A percentile compares a stretch with the other conserved stretches of the same genome.
These are phyloP conservation scores for Octopus bimaculoides DNA, from an alignment of 1,140 invertebrate genomes.

Conservation along the genomic window DNA sequence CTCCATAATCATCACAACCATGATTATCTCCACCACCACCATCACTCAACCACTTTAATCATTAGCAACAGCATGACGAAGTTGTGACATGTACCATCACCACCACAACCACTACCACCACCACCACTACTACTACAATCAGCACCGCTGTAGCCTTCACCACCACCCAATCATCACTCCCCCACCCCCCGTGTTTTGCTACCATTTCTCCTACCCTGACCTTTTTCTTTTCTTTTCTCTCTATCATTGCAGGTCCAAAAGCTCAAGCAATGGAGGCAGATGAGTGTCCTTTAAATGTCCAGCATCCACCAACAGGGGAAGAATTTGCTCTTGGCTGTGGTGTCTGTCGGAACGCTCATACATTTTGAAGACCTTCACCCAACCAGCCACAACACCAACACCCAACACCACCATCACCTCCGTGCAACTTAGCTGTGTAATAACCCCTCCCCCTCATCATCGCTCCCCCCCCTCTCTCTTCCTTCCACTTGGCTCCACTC, in stretches of 20 bases:
- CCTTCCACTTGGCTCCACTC: background rate
- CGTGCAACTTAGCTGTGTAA: background rate
- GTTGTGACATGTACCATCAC: too few relatives aligned
- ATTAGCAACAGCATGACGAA: too few relatives aligned
- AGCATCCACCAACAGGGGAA: slow-evolving; percentile 95
- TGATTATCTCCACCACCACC: too few relatives aligned
- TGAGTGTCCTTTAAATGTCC: slow-evolving; percentile 86
- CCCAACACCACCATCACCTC: background rate
- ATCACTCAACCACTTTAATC: too few relatives aligned
- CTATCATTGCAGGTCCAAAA: slow-evolving; percentile 72
- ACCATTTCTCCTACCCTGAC: too few relatives aligned
- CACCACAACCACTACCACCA: too few relatives aligned
- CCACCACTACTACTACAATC: too few relatives aligned
- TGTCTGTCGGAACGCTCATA: slow-evolving; percentile 94
- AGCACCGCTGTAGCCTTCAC: too few relatives aligned
- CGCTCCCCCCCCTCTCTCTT: background rate
- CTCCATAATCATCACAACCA: too few relatives aligned
- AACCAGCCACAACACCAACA: background rate
- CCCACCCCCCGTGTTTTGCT: background rate
- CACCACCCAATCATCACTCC: background rate
- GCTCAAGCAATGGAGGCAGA: slow-evolving; percentile 88
- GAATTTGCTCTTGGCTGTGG: slow-evolving; percentile 98
- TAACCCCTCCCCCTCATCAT: background rate
- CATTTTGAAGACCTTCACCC: slow-evolving; percentile 69
- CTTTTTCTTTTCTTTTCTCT: background rate